Conservation (phyloP, 2,888 invertebrate species). For the Parnassius smintheus region DNA sequence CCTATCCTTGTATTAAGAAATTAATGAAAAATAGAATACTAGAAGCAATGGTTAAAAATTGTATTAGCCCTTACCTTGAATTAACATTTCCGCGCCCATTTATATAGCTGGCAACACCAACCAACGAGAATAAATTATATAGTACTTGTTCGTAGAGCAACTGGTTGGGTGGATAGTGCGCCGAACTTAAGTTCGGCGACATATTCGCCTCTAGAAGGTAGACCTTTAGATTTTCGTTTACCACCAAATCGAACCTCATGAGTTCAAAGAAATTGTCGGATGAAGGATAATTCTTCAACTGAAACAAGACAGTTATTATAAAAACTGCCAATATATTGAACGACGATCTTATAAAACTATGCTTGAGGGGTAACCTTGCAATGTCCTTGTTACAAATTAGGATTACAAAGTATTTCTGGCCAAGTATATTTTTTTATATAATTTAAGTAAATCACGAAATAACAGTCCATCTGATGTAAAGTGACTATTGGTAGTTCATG, state of each 20-base stretch:
- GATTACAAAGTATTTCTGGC: too few species aligned
- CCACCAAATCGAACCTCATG: slow-evolving; percentile 95
- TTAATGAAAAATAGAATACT: too few species aligned
- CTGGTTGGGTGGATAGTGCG: slow-evolving; percentile 94
- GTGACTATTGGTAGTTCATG: too few species aligned
- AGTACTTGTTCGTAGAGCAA: slow-evolving; percentile 95
- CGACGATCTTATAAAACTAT: too few species aligned
- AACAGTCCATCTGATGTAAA: too few species aligned
- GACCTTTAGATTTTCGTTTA: slow-evolving; percentile 93
- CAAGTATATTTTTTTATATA: too few species aligned
- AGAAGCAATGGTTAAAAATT: too few species aligned
- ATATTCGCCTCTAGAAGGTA: slow-evolving; percentile 98
- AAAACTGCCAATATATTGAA: too few species aligned
- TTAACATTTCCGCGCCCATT: slow-evolving; percentile 34
- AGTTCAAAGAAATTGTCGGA: slow-evolving; percentile 93
- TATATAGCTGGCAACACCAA: slow-evolving; percentile 83
- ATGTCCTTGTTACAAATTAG: too few species aligned
- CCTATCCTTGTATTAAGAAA: too few species aligned
- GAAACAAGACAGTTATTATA: slow-evolving; percentile 34
- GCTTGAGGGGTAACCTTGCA: too few species aligned
- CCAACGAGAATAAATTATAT: slow-evolving; percentile 89
- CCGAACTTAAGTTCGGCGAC: slow-evolving; percentile 98
- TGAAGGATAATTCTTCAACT: slow-evolving; percentile 73
- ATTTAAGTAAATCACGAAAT: too few species aligned
- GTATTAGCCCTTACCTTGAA: slow-evolving; percentile 28